Evolutionary conservation across 2,888 invertebrate genomes (phyloP), one percentile per base, ranked within the genome.

Genomic region (Drosophila pseudotalamancana): DNA sequence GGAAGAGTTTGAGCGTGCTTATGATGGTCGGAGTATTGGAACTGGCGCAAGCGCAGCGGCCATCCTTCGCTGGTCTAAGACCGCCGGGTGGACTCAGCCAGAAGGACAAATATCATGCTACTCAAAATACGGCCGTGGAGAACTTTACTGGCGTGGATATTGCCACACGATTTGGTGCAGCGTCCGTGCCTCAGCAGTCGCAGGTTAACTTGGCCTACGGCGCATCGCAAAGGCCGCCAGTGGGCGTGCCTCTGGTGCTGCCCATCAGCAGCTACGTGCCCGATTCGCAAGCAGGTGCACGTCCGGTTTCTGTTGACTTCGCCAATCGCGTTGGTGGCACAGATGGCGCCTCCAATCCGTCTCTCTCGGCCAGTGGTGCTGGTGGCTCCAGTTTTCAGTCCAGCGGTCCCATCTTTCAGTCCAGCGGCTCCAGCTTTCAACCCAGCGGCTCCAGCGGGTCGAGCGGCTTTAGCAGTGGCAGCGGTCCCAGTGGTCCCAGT

Each of bases 41-140:
- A 16, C 12, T 54, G 25, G 29, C 53, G 21, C 39, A 25, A 51
- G 86, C 83, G 6, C 95, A 95, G 88, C 92, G 95, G 19, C 94
- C 95, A 0, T 93, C 93, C 43, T 95, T 94, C 84, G 95, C 95
- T 4, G 94, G 94, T 6, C 81, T 90, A 1, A 90, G 92, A 6
- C 93, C 94, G 0, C 92, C 94, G 0, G 93, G 93, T 16, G 94
- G 94, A n/a, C 79, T 88, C 12, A 88, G 57, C 35, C 93, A 93
- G 67, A 95, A 94, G 55, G 92, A 92, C 42, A 90, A 93, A 29
- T 93, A 92, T 46, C 87, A 77, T 21, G 79, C 73, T 2, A 73
- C 79, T 8, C 69, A 70, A 11, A 77, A 83, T 27, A 66, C 77
- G 4, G 63, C 77, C 1, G 64, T 72, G 29, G 83, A 71, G 62